Evolutionary conservation across 2,888 invertebrate species (phyloP).

Genomic region (Malachius bipustulatus): DNA sequence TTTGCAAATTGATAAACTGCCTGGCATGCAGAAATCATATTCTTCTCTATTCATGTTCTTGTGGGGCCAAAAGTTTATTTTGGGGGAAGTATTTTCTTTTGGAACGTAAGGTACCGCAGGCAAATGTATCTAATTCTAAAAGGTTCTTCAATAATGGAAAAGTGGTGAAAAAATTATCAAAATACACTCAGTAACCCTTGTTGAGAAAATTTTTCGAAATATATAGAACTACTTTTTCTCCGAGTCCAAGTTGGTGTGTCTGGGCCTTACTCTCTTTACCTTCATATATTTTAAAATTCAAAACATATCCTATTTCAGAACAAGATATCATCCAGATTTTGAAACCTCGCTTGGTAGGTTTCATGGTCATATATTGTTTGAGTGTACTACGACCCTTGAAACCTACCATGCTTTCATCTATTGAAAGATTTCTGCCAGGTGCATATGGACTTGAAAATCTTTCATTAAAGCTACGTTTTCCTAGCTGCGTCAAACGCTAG

Average conservation of each 20-base stretch:
- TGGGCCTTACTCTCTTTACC: slow-evolving; percentile 10
- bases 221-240: background rate
- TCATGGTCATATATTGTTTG: slow-evolving; percentile 19
- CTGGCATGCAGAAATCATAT: slow-evolving; percentile 2
- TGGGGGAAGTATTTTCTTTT: slow-evolving; percentile 4
- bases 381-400: slow-evolving; percentile 20
- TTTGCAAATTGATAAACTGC: slow-evolving; percentile 1
- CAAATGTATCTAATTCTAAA: slow-evolving; percentile 7
- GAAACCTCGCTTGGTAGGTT: slow-evolving; percentile 20
- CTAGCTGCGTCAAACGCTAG: no score
- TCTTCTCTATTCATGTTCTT: slow-evolving; percentile 2
- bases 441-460: slow-evolving; percentile 12
- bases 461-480: no score
- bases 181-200: slow-evolving; percentile 5
- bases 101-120: slow-evolving; percentile 5
- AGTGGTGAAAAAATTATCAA: slow-evolving; percentile 5
- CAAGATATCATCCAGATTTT: slow-evolving; percentile 21
- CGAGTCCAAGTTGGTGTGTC: background rate
- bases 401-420: slow-evolving; percentile 20
- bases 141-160: slow-evolving; percentile 2
- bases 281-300: slow-evolving; percentile 16
- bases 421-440: slow-evolving; percentile 13
- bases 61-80: background rate
- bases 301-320: slow-evolving; percentile 15
- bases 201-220: background rate